Evolutionary conservation across 2,888 invertebrate species (phyloP), one percentile per base, ranked within the genome.

Genomic region (Reticulitermes lucifugus): DNA sequence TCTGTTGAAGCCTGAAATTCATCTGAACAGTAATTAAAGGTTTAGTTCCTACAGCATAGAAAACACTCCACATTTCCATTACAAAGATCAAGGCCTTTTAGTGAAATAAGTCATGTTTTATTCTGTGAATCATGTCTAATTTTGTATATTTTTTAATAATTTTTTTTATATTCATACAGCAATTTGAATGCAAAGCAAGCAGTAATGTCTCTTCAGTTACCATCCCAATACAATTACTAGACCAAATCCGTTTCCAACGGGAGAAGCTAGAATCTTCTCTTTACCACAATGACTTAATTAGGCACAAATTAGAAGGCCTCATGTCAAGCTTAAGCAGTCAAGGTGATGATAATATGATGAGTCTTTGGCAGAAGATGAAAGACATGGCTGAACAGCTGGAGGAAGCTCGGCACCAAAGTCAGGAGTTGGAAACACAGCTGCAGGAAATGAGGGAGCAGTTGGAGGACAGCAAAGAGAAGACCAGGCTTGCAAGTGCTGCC

Each of bases 271-370:
- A 88, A 84, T 87, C 86, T 35, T 87, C 87, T 51, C 87, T 88
- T 51, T 85, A 85, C 29, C 88, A 88, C 84, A 88, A 88, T 85
- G 88, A 88, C 46, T 86, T 87, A 7, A 87, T 88, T 46, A 82
- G 92, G 71, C 90, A 92, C 75, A 91, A 92, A 70, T 90, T 92
- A 80, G 89, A 92, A 83, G 92, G 91, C 4, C 88, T 92, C 89
- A 91, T 91, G 70, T 79, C 46, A 71, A 84, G 79, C 73, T 79
- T 83, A 55, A 51, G 10, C 41, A 73, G n/a, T 41, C 41, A 81
- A 51, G 55, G 73, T 73, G 85, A 83, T 65, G 83, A 84, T 65
- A 82, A 79, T 43, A 79, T 70, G n/a, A 41, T 83, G 51, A 71
- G 51, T 43, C 79, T 73, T 1, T 73, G 41, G 73, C 65, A 55